A percentile compares a stretch with the other conserved stretches of the same genome.
Evolutionary conservation across 2,888 invertebrate genomes (phyloP).

Genomic region (Helleia helle): DNA sequence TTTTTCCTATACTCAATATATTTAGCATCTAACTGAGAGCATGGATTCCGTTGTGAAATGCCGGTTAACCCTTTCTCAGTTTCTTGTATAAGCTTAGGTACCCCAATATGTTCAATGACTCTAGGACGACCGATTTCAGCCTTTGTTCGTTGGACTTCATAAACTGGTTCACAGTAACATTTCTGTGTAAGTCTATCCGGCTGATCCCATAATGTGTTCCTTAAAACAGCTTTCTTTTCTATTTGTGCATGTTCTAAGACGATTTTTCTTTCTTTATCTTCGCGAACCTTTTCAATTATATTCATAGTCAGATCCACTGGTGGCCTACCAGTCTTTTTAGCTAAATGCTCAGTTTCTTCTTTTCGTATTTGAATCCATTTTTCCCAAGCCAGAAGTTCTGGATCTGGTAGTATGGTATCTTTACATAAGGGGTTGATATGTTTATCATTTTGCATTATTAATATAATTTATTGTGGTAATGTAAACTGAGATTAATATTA

Average conservation of each 20-base stretch:
- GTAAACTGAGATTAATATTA: no score
- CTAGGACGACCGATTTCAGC: slow-evolving; percentile 43
- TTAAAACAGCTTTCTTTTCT: slow-evolving; percentile 30
- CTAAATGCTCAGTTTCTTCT: slow-evolving; percentile 39
- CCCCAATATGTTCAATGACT: slow-evolving; percentile 46
- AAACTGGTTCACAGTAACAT: slow-evolving; percentile 43
- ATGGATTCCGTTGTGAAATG: slow-evolving; percentile 28
- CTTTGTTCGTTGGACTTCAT: slow-evolving; percentile 43
- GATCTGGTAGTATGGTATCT: slow-evolving; percentile 34
- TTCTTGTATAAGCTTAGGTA: slow-evolving; percentile 41
- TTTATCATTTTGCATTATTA: slow-evolving; percentile 20
- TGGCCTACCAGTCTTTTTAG: slow-evolving; percentile 28
- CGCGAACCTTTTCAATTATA: slow-evolving; percentile 35
- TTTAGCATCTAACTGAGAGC: slow-evolving; percentile 31
- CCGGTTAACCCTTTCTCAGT: slow-evolving; percentile 46
- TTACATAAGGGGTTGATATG: slow-evolving; percentile 17
- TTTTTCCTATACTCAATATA: slow-evolving; percentile 38
- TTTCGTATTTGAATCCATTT: slow-evolving; percentile 53
- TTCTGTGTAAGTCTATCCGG: slow-evolving; percentile 40
- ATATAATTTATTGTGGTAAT: slow-evolving; percentile 4
- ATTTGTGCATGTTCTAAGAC: slow-evolving; percentile 51
- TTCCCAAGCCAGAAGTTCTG: slow-evolving; percentile 50
- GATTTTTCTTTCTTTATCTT: slow-evolving; percentile 46
- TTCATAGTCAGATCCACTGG: slow-evolving; percentile 56
- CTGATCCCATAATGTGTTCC: slow-evolving; percentile 44